Evolutionary conservation across 1,140 invertebrate genomes (phyloP).

Genomic region (Pseudobourletiella spinata): DNA sequence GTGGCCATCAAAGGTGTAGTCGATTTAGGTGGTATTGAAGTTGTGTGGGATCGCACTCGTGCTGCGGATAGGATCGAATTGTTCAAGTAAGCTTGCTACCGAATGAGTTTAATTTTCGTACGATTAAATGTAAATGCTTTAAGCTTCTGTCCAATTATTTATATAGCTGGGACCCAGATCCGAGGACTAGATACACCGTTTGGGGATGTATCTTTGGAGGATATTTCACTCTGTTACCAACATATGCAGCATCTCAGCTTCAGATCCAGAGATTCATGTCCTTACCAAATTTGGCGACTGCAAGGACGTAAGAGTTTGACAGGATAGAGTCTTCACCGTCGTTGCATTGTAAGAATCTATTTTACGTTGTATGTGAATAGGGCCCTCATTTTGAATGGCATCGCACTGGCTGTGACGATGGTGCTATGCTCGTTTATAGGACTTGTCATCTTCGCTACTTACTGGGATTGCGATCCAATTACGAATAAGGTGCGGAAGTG

Average conservation of each 20-base stretch:
- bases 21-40: conserved; percentile 43
- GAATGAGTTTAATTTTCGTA: no score
- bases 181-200: conserved; percentile 24
- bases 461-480: conserved; percentile 46
- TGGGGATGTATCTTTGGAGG: conserved; percentile 27
- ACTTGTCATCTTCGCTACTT: conserved; percentile 46
- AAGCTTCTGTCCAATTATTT: background rate
- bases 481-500: conserved; percentile 1
- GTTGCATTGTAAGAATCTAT: background rate
- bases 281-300: background rate
- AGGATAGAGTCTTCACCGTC: background rate
- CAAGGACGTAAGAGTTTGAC: background rate
- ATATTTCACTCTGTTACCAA: conserved; percentile 30
- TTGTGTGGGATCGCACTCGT: conserved; percentile 40
- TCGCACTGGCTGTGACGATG: conserved; percentile 19
- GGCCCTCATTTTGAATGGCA: conserved; percentile 42
- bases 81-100: conserved; percentile 37
- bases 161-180: conserved; percentile 29
- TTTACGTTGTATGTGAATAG: conserved; percentile 2
- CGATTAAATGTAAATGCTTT: background rate
- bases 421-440: conserved; percentile 37
- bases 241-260: conserved; percentile 28
- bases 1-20: conserved; percentile 43
- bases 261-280: conserved; percentile 31
- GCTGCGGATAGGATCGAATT: conserved; percentile 33